phyloP scores from a whole-genome alignment of 2,888 invertebrate genomes.

The Neoaliturus tenellus region DNA sequence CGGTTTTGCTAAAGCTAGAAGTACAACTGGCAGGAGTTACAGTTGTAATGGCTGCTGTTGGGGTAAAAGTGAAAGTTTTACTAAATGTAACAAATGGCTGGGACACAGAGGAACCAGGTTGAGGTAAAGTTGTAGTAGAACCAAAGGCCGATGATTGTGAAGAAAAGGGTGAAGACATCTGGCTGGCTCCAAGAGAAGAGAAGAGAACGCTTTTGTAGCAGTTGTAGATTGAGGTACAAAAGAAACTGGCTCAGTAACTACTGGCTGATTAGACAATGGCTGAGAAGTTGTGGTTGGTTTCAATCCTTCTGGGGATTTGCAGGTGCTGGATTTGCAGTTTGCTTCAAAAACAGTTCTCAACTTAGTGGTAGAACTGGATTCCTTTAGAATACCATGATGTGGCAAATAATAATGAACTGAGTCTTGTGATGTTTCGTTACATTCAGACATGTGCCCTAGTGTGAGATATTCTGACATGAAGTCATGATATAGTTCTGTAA shows the following conservation, averaged over 20 bases:
- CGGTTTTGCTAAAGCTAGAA: slow-evolving; percentile 8
- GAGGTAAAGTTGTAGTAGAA: not conserved
- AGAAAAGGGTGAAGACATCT: not conserved
- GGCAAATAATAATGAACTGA: too few relatives aligned
- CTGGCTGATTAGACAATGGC: not conserved
- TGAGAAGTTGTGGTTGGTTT: not conserved
- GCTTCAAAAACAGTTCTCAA: too few relatives aligned
- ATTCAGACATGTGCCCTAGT: too few relatives aligned
- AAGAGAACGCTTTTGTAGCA: slow-evolving; percentile 34
- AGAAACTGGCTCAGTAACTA: not conserved
- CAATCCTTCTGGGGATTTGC: slow-evolving; percentile 3
- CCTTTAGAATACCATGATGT: too few relatives aligned
- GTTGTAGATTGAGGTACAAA: slow-evolving; percentile 14
- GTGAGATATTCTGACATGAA: too few relatives aligned
- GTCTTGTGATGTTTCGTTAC: too few relatives aligned
- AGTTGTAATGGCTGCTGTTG: slow-evolving; percentile 14
- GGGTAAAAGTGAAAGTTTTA: not conserved
- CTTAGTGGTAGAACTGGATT: too few relatives aligned
- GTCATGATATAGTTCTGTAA: too few relatives aligned
- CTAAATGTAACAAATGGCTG: slow-evolving; percentile 26
- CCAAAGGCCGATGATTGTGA: slow-evolving; percentile 15
- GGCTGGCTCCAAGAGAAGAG: slow-evolving; percentile 17
- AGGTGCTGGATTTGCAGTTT: not conserved
- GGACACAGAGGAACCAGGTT: slow-evolving; percentile 16
- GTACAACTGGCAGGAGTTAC: not conserved